phyloP scores from a whole-genome alignment of 2,113 vertebrate genomes.

The Galeopterus variegatus region DNA sequence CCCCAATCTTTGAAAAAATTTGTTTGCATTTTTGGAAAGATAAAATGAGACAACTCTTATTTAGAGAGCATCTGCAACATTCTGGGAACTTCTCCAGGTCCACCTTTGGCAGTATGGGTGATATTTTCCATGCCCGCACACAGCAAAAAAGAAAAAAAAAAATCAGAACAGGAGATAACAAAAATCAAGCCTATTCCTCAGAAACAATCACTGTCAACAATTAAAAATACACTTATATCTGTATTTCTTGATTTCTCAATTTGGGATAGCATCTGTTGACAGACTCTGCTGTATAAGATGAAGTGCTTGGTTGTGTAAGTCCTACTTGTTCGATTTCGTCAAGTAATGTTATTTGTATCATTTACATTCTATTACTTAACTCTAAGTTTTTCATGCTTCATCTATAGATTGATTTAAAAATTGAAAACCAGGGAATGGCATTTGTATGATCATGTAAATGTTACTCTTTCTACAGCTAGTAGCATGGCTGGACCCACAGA shows the following conservation, averaged over 20 bases:
- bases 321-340: not conserved
- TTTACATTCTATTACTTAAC: not conserved
- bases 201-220: not conserved
- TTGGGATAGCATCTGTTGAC: not conserved
- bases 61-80: not conserved
- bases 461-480: slow-evolving; percentile 40
- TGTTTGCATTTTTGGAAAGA: slow-evolving; percentile 12
- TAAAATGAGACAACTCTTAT: slow-evolving; percentile 30
- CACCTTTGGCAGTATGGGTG: not conserved
- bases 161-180: not conserved
- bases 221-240: slow-evolving; percentile 10
- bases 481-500: not conserved
- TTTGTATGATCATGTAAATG: slow-evolving; percentile 36
- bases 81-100: slow-evolving; percentile 35
- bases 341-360: not conserved
- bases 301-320: not conserved
- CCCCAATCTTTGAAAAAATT: slow-evolving; percentile 35
- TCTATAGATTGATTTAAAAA: slow-evolving; percentile 40
- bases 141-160: not conserved
- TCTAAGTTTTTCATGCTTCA: not conserved
- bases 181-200: slow-evolving; percentile 33
- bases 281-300: not conserved
- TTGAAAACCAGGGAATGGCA: slow-evolving; percentile 32
- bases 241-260: not conserved
- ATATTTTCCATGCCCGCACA: not conserved